Percentiles rank a stretch among this genome's conserved stretches.
These are phyloP conservation scores for Aphyosemion australe DNA, from an alignment of 2,113 vertebrate genomes.

Conservation along the genomic window DNA sequence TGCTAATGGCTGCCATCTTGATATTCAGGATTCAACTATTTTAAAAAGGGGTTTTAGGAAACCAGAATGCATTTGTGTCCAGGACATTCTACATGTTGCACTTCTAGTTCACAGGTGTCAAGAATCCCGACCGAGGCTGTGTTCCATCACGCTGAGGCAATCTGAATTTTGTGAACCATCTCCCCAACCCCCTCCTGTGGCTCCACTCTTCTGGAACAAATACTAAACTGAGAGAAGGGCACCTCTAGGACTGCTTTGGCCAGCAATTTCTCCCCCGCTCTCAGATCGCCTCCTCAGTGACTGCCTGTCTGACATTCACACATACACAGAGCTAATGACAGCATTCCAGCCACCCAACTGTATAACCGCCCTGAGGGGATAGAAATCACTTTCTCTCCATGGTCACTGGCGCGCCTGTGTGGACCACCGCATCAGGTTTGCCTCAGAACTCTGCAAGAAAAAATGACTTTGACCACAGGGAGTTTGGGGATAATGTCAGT, in stretches of 20 bases:
- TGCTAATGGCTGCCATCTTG: too few relatives aligned
- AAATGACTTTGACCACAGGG: constrained; percentile 48
- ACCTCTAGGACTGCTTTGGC: constrained; percentile 74
- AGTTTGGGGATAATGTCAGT: constrained; percentile 51
- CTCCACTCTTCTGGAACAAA: constrained; percentile 71
- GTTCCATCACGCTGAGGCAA: constrained; percentile 36
- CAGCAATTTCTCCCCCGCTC: constrained; percentile 68
- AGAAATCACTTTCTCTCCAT: constrained; percentile 40
- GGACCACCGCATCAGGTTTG: constrained; percentile 44
- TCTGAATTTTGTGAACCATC: constrained; percentile 51
- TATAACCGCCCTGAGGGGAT: constrained; percentile 48
- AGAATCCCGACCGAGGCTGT: neutral
- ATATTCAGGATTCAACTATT: too few relatives aligned
- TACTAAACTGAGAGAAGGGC: constrained; percentile 71
- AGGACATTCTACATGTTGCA: too few relatives aligned
- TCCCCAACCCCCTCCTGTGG: constrained; percentile 15
- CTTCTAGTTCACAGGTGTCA: neutral
- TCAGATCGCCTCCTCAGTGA: constrained; percentile 57
- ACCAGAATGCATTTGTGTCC: too few relatives aligned
- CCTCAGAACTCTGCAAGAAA: constrained; percentile 51
- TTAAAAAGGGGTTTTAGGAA: too few relatives aligned
- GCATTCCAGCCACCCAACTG: constrained; percentile 55
- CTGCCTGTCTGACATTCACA: constrained; percentile 65
- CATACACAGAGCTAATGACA: constrained; percentile 66
- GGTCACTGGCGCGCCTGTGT: constrained; percentile 33